Evolutionary conservation across 2,113 vertebrate genomes (phyloP).

Genomic region (Oenanthe melanoleuca): DNA sequence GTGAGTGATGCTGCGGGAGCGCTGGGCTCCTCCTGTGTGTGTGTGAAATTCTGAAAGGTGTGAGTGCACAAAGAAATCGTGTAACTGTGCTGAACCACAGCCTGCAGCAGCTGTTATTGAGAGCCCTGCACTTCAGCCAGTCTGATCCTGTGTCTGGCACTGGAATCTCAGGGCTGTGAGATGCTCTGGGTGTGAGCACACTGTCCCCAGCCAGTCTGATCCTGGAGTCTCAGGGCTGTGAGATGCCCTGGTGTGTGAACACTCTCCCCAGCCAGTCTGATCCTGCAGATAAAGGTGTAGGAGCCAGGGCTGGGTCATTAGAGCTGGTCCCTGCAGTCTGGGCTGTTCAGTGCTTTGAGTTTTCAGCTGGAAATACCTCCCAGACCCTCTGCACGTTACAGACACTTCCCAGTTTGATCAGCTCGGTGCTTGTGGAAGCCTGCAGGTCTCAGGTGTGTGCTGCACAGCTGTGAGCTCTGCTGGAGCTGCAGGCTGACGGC

Average conservation of each 20-base stretch:
- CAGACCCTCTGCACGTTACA: neutral
- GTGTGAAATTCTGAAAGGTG: too few relatives aligned
- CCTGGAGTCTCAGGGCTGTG: neutral
- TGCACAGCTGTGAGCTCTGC: fast-evolving
- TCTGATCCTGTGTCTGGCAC: neutral
- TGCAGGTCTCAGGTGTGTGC: neutral
- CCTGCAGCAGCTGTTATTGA: neutral
- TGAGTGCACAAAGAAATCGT: too few relatives aligned
- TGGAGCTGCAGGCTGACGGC: neutral
- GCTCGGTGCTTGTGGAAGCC: neutral
- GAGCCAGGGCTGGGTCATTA: neutral
- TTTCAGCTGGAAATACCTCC: neutral
- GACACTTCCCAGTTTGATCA: neutral
- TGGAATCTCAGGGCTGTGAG: neutral
- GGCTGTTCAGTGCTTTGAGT: neutral
- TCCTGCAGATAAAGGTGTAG: neutral
- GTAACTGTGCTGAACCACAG: neutral
- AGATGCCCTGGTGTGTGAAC: neutral
- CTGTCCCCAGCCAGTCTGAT: neutral
- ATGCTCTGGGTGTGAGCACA: neutral
- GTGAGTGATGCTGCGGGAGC: too few relatives aligned
- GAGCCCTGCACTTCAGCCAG: neutral
- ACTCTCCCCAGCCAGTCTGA: neutral
- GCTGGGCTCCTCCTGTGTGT: too few relatives aligned
- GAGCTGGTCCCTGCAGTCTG: neutral